These are phyloP conservation scores for Papilio aristodemus DNA, from an alignment of 1,140 invertebrate species.

Conservation along the genomic window DNA sequence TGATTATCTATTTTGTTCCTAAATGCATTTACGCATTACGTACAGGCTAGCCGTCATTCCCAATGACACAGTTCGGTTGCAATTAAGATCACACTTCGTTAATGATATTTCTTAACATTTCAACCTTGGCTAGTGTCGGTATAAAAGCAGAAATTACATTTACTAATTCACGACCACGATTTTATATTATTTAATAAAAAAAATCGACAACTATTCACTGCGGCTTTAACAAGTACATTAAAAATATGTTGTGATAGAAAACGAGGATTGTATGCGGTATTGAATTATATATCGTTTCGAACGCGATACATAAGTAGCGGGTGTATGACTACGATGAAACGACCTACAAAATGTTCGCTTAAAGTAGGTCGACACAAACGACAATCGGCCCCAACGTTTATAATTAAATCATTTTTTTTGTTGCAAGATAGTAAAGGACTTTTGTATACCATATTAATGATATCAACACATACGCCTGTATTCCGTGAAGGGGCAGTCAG, in stretches of 20 bases:
- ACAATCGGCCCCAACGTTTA: constrained; percentile 40
- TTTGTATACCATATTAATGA: not conserved
- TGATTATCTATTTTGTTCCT: constrained; percentile 13
- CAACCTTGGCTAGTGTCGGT: constrained; percentile 54
- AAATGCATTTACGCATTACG: constrained; percentile 29
- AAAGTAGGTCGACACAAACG: constrained; percentile 58
- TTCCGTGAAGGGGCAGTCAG: no score
- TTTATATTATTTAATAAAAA: constrained; percentile 6
- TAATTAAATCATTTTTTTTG: constrained; percentile 46
- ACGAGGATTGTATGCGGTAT: constrained; percentile 39
- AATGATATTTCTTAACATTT: constrained; percentile 61
- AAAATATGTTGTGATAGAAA: constrained; percentile 30
- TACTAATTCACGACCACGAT: not conserved
- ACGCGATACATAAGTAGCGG: constrained; percentile 42
- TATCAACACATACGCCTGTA: no score
- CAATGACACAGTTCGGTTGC: constrained; percentile 57
- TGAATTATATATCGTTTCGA: constrained; percentile 30
- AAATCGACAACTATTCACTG: constrained; percentile 42
- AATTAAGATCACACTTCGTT: constrained; percentile 63
- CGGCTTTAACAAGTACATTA: constrained; percentile 37
- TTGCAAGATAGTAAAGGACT: constrained; percentile 15
- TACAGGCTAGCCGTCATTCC: constrained; percentile 35
- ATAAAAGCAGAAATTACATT: constrained; percentile 37
- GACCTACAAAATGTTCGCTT: constrained; percentile 55
- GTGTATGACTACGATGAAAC: constrained; percentile 55